A percentile compares a stretch with the other conserved stretches of the same genome.
Evolutionary conservation across 1,140 invertebrate species (phyloP).

Genomic region (Drosophila arawakana): DNA sequence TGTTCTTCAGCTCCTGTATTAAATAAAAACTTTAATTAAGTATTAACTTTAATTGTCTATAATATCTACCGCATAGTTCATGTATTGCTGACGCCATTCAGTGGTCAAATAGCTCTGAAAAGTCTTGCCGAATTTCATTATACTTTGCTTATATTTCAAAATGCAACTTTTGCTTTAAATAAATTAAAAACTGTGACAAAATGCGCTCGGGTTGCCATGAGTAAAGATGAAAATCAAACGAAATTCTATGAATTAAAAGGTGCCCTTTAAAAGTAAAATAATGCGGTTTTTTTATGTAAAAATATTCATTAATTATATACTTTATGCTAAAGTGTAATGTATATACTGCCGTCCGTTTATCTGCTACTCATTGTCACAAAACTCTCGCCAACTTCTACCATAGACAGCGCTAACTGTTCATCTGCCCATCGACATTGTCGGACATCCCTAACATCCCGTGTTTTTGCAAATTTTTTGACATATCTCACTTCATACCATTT

Average conservation of each 20-base stretch:
- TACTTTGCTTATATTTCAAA: neutral
- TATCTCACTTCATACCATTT: conserved; percentile 23
- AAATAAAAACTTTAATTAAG: neutral
- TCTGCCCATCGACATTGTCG: conserved; percentile 22
- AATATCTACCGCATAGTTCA: conserved; percentile 58
- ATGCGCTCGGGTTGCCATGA: too few species aligned
- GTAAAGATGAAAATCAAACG: too few species aligned
- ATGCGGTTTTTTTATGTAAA: too few species aligned
- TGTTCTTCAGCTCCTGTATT: conserved; percentile 52
- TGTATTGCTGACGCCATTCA: conserved; percentile 76
- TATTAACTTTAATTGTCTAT: neutral
- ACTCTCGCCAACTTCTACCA: neutral
- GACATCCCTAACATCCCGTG: conserved; percentile 26
- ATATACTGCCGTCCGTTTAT: neutral
- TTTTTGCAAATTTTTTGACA: conserved; percentile 53
- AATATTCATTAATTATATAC: too few species aligned
- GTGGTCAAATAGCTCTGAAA: conserved; percentile 60
- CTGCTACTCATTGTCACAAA: conserved; percentile 13
- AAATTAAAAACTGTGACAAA: neutral
- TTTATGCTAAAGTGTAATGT: too few species aligned
- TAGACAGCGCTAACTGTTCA: conserved; percentile 6
- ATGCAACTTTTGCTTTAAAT: too few species aligned
- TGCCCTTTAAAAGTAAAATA: too few species aligned
- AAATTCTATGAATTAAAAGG: too few species aligned
- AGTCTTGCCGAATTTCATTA: conserved; percentile 73